These are phyloP conservation scores for Isichthys henryi DNA, from an alignment of 2,113 vertebrate genomes.

Conservation along the genomic window DNA sequence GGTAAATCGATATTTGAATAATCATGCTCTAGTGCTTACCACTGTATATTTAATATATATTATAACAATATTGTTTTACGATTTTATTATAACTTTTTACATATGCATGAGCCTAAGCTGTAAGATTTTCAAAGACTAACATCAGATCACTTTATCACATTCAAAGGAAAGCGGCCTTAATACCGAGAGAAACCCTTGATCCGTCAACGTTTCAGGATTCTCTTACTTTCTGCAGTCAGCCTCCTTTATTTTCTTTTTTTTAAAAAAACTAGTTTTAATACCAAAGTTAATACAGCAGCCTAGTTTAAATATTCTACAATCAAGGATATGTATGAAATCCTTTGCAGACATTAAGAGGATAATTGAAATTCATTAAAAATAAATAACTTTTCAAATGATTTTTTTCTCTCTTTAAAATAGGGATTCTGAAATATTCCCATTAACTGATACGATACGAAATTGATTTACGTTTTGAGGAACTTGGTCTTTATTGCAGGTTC, in stretches of 20 bases:
- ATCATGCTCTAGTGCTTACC: background rate
- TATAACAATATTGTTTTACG: background rate
- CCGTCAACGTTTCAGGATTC: background rate
- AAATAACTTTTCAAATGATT: conserved; percentile 12
- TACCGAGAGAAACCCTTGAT: background rate
- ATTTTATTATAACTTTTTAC: background rate
- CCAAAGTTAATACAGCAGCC: background rate
- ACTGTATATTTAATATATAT: background rate
- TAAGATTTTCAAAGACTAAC: background rate
- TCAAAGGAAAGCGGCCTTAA: background rate
- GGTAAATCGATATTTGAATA: background rate
- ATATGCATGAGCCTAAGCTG: background rate
- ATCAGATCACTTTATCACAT: background rate
- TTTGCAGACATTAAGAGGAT: background rate
- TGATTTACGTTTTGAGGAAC: conserved; percentile 10
- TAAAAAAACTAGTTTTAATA: background rate
- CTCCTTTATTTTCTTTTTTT: background rate
- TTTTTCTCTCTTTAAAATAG: conserved; percentile 14
- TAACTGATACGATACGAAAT: conserved; percentile 2
- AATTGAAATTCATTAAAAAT: conserved; percentile 18
- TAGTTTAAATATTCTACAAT: background rate
- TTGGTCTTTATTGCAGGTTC: conserved; percentile 9
- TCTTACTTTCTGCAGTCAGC: background rate
- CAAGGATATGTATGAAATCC: background rate
- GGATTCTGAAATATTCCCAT: conserved; percentile 19